Evolutionary conservation across 2,888 invertebrate genomes (phyloP), one percentile per base, ranked within the genome.

Genomic region (Scaptomyza reducta): DNA sequence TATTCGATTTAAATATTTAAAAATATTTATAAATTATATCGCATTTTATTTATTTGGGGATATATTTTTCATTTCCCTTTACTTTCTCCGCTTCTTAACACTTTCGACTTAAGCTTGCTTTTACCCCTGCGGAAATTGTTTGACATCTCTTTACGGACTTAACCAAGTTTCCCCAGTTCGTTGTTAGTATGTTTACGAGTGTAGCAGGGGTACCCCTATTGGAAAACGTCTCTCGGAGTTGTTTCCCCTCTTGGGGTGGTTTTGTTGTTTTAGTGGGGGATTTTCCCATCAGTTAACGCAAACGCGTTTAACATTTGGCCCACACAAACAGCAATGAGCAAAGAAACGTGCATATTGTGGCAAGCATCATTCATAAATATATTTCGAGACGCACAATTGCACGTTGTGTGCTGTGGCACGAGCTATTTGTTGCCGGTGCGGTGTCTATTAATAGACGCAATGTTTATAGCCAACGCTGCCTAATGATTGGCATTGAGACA

Each of bases 401-500:
- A 66, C 66, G 73, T 80, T 49, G 49, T 40, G 60, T 58, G 38
- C 9, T 73, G 68, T 56, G 63, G 35, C 60, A 51, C 33, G 7
- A 14, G 35, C 35, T 35, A 16, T 6, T 33, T 49, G 63, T 44
- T 64, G 60, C 51, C 60, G 42, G 27, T 60, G 68, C 38, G 46
- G 58, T 45, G 35, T 60, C 80, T 80, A 80, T 87, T 69, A 80
- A 80, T 80, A 80, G 77, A 25, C 50, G 54, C 62, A 66, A 74
- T 84, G 79, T 79, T 79, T 79, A 79, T 76, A 72, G 69, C 67
- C 66, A 65, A 38, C 59, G 61, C 61, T 67, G 78, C 49, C 78
- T 81, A 81, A 80, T 83, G 79, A 84, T 77, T 80, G 79, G 81
- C 81, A 80, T 80, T 80, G 77, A 71, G 38, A 1, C 2, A 7